Evolutionary conservation across 2,888 invertebrate genomes (phyloP).

Genomic region (Melanophora roralis): DNA sequence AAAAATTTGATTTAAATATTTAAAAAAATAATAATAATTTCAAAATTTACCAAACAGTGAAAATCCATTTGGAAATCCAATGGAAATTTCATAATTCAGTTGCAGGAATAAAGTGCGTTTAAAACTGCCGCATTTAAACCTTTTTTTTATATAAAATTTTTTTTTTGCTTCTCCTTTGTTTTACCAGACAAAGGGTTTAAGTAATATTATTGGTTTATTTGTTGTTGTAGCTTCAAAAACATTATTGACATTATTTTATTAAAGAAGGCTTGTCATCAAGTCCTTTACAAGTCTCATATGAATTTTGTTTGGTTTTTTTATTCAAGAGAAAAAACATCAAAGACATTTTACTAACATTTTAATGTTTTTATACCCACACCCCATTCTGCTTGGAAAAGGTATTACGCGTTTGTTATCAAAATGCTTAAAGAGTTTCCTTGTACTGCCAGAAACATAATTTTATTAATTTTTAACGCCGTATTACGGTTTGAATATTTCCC

Average conservation of each 20-base stretch:
- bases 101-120: too few relatives aligned
- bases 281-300: constrained; percentile 16
- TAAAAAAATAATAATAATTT: too few relatives aligned
- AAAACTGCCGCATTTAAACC: too few relatives aligned
- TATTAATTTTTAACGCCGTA: too few relatives aligned
- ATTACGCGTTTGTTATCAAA: too few relatives aligned
- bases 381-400: too few relatives aligned
- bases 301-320: background rate
- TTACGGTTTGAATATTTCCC: too few relatives aligned
- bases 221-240: background rate
- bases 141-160: too few relatives aligned
- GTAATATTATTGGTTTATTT: constrained; percentile 17
- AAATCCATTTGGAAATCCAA: background rate
- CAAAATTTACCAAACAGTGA: background rate
- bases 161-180: background rate
- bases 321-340: constrained; percentile 21
- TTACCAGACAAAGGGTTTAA: constrained; percentile 12
- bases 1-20: too few relatives aligned
- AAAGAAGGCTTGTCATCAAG: constrained; percentile 27
- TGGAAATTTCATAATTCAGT: too few relatives aligned
- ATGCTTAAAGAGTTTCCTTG: too few relatives aligned
- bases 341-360: constrained; percentile 30
- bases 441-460: too few relatives aligned
- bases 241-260: constrained; percentile 8
- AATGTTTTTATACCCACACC: constrained; percentile 1